These are phyloP conservation scores for Phenganax subtilis DNA, from an alignment of 92 coral and sea anemone species.

Conservation along the genomic window DNA sequence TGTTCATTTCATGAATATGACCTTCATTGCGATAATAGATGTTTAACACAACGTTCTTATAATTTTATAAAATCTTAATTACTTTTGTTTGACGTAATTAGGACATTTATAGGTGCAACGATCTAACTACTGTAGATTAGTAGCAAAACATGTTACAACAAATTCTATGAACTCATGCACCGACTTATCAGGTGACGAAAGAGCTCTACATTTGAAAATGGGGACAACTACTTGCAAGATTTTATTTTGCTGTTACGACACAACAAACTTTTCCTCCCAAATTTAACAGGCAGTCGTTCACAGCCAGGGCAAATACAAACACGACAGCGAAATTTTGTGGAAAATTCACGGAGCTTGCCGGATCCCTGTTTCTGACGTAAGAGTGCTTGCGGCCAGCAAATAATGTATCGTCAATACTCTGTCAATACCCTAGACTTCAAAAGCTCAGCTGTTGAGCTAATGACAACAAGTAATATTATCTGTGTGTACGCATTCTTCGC, in stretches of 20 bases:
- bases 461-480: background rate
- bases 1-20: background rate
- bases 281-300: no score
- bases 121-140: background rate
- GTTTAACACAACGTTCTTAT: background rate
- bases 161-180: background rate
- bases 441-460: background rate
- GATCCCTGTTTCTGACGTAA: constrained; percentile 52
- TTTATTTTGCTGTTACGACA: no score
- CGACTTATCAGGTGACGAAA: background rate
- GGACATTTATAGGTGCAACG: background rate
- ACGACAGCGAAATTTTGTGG: no score
- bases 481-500: background rate
- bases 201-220: background rate
- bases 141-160: background rate
- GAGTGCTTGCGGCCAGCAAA: constrained; percentile 58
- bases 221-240: background rate
- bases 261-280: no score
- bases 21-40: background rate
- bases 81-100: background rate
- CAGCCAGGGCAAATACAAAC: no score
- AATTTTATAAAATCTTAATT: background rate
- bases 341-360: background rate
- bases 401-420: constrained; percentile 53
- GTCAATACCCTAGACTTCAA: constrained; percentile 30